Evolutionary conservation across 2,888 invertebrate genomes (phyloP), one percentile per base, ranked within the genome.

Genomic region (Eilema caniola): DNA sequence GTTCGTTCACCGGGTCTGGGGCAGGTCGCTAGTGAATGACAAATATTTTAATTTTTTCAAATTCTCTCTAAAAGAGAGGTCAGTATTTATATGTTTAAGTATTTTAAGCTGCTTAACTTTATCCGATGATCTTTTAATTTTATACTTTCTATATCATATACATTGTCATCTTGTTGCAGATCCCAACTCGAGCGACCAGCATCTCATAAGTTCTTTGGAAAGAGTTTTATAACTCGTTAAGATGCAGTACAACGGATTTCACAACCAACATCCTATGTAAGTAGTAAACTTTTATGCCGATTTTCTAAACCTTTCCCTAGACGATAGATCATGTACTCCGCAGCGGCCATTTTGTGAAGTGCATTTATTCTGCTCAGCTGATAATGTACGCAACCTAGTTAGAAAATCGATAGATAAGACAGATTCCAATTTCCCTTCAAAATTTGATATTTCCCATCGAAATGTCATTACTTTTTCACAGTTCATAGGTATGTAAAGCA

Each of bases 1-100:
- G 96, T 96, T 96, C 96, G 95, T 96, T 96, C 96, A 95, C 95
- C 95, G 95, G 95, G 95, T 94, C 91, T 92, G 93, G 86, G 86
- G 85, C 88, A 88, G 88, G 88, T 88, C 87, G 85, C 83, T 81
- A 83, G 92, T 91, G 92, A 90, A 94, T 94, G 94, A 90, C 83
- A 77, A 91, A 89, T 88, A 81, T 82, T 83, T 82, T 83, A 85
- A 86, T 85, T 82, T 86, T 87, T 88, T 84, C 79, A 91, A 91
- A 95, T 92, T 94, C 95, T 95, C 95, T 95, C 95, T 85, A 85
- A 87, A 76, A 86, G 95, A 95, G 95, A 95, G 95, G 95, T 95
- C 86, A 91, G 91, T 81, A 65, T 16, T 25, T 62, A 31, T 28
- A 67, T 72, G n/a, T 28, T 31, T 25, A 10, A 60, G 23, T 66